Evolutionary conservation across 53 echinoderm and acorn worm species (phyloP), one percentile per base, ranked within the genome.

Genomic region (Actinopyga echinites): DNA sequence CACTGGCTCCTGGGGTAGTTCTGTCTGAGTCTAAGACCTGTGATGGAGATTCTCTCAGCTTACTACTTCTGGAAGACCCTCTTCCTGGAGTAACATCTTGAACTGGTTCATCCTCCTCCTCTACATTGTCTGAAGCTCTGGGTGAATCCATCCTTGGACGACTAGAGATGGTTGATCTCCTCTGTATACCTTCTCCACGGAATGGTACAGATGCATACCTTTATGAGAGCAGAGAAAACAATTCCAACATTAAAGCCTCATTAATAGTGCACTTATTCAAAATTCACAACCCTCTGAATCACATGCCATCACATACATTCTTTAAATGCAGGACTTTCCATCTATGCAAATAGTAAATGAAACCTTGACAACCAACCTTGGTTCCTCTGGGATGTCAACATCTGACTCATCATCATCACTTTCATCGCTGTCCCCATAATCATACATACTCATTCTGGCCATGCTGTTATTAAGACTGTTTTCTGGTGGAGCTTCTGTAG

Each of bases 401-500:
- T 93, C 93, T 2, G 91, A 89, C 29, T 87, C 89, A 5, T 88
- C 90, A 19, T 88, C 92, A 10, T 85, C 91, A 17, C 93, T 91
- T 3, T 95, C 95, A 13, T 94, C 97, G 55, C 90, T 94, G 64
- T 96, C 91, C 31, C 87, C 93, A 31, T 96, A 96, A 63, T 96
- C 97, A 65, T 96, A 96, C 93, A 96, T 93, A 71, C 93, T 93
- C 56, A 91, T 96, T 43, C 90, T 57, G 2, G 91, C 94, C 97
- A 96, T 90, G 66, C 97, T 96, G 67, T 89, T 79, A 43, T 75
- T 49, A 17, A 36, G 28, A 49, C 43, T 75, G 65, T 84, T 71
- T 69, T 83, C 59, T 79, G 74, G 58, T 0, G 73, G 73, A 12
- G 54, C 68, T 30, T 54, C 86, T 29, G 17, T 26, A 43, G 74